Conservation (phyloP, 2,113 vertebrate genomes). For the Cettia cetti region DNA sequence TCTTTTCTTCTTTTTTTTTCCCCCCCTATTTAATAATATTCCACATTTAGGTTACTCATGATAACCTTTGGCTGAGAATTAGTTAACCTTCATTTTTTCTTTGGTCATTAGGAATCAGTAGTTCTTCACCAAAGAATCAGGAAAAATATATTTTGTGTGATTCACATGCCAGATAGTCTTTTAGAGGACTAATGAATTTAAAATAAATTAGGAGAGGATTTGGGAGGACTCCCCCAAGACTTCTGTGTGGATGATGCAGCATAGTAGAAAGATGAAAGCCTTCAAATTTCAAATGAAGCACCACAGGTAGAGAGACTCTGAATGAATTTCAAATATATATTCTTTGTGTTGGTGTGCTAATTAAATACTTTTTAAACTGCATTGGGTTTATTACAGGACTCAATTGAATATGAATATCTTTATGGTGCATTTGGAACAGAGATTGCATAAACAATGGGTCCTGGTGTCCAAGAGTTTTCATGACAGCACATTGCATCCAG, state of each 20-base stretch:
- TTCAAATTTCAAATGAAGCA: conserved; percentile 8
- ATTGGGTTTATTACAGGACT: neutral
- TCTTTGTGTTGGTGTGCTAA: neutral
- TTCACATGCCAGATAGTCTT: neutral
- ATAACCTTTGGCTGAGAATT: neutral
- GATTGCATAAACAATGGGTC: neutral
- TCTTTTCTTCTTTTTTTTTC: neutral
- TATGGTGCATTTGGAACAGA: neutral
- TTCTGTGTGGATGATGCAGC: neutral
- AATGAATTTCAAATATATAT: conserved; percentile 34
- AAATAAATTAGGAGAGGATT: neutral
- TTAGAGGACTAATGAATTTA: neutral
- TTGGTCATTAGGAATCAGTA: neutral
- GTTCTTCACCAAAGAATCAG: neutral
- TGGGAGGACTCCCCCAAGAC: neutral
- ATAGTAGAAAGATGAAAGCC: conserved; percentile 12
- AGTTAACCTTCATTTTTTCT: neutral
- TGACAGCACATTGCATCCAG: neutral
- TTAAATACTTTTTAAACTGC: neutral
- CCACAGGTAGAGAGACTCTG: neutral
- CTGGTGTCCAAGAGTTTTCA: neutral
- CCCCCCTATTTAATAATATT: neutral
- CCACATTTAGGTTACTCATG: neutral
- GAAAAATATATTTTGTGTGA: neutral
- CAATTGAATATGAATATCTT: neutral